A percentile compares a stretch with the other conserved stretches of the same genome.
Conservation (phyloP, 2,888 invertebrate species). For the Diaperis boleti region DNA sequence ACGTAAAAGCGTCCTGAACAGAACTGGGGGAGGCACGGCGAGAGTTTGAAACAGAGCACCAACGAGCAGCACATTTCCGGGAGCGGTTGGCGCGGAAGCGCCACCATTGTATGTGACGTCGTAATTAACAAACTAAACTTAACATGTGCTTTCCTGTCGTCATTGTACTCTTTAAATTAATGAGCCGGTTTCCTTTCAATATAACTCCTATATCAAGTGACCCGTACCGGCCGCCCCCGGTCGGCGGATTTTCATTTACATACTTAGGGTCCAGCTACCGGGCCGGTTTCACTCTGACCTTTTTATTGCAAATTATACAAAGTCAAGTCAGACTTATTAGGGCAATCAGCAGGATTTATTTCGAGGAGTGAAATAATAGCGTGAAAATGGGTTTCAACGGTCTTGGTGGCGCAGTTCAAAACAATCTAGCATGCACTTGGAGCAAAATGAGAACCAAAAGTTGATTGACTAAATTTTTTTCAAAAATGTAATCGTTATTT, state of each 20-base stretch:
- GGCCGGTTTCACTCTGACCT: conserved; percentile 5
- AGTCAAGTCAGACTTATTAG: conserved; percentile 2
- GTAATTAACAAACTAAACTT: conserved; percentile 70
- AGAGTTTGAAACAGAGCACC: conserved; percentile 61
- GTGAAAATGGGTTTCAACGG: no score
- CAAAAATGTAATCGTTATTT: no score
- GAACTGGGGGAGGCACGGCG: conserved; percentile 48
- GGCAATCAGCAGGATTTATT: neutral
- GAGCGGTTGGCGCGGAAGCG: conserved; percentile 62
- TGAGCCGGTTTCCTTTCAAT: conserved; percentile 66
- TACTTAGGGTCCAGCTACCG: conserved; percentile 14
- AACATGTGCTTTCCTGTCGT: conserved; percentile 70
- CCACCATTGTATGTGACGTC: conserved; percentile 66
- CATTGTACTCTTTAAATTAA: conserved; percentile 67
- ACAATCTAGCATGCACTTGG: no score
- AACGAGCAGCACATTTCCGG: conserved; percentile 64
- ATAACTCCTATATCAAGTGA: conserved; percentile 64
- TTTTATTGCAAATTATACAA: conserved; percentile 18
- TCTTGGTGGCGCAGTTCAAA: no score
- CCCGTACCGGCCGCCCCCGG: conserved; percentile 56
- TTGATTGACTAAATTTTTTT: no score
- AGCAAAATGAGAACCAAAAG: no score
- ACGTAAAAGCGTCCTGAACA: conserved; percentile 14
- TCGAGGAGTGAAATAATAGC: neutral
- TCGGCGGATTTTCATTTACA: conserved; percentile 44